Percentiles rank a stretch among this genome's conserved stretches.
These are phyloP conservation scores for Brachystomella parvula DNA, from an alignment of 1,140 invertebrate species.

Conservation along the genomic window DNA sequence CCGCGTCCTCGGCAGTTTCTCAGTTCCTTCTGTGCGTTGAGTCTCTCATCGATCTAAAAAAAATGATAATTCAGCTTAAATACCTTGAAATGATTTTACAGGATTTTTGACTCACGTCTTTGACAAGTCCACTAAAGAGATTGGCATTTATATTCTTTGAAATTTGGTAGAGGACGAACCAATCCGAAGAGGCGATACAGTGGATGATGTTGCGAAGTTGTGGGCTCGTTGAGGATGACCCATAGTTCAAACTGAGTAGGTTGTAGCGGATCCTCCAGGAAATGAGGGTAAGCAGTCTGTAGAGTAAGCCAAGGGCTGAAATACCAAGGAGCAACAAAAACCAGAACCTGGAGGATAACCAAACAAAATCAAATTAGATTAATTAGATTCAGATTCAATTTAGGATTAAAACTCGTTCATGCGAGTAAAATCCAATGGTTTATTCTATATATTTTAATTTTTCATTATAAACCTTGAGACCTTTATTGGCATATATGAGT, in stretches of 20 bases:
- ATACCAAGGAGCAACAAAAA: constrained; percentile 66
- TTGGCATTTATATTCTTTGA: constrained; percentile 9
- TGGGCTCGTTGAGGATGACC: neutral
- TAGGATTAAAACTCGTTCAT: no score
- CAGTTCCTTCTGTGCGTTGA: constrained; percentile 5
- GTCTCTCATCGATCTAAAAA: neutral
- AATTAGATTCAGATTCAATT: no score
- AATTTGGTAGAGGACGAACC: constrained; percentile 18
- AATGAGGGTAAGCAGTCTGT: constrained; percentile 51
- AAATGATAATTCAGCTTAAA: no score
- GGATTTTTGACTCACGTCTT: neutral
- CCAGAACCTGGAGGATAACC: constrained; percentile 91
- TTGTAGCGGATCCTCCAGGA: constrained; percentile 54
- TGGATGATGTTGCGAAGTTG: constrained; percentile 3
- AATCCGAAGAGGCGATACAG: neutral
- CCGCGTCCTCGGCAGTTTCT: neutral
- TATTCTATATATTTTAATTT: no score
- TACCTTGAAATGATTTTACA: no score
- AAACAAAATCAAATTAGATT: no score
- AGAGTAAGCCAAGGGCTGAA: constrained; percentile 68
- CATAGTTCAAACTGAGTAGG: constrained; percentile 50
- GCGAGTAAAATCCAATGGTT: no score
- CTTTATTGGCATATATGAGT: no score
- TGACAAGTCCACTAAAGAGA: neutral
- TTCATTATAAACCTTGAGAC: no score